Base-by-base conservation (phyloP, 2,797 vertebrate genomes). In the Gymnoscopelus braueri region DNA sequence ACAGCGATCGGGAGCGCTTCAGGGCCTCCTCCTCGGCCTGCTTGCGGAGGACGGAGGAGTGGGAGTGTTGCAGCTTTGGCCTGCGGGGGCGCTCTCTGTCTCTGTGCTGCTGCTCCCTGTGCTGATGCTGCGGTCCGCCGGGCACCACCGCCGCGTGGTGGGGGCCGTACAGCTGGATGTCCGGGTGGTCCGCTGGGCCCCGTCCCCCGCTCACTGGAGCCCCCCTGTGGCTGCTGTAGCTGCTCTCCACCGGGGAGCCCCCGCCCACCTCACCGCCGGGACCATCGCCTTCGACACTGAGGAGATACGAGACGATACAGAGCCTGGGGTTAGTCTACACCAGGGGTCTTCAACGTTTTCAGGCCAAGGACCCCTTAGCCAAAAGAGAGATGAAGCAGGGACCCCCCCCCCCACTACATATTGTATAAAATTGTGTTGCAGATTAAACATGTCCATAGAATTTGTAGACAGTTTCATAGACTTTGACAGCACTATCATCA, bases 231-330 rank as follows among this genome's bases (percentile, higher is more conserved):
- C 80, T 60, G 75, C 83, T 79, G 0, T 80, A 24, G 23, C 82
- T 90, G 79, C 94, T 93, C 53, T 98, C 96, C 91, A 97, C 82
- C 69, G 96, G 95, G 0, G 94, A 88, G 61, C 94, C 95, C 1
- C 35, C 35, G 7, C 94, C 94, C 1, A 94, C 91, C 82, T 97
- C 96, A 1, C 94, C 91, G 81, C 95, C 93, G 14, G 95, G 92
- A 85, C 91, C 95, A 88, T 99, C 97, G 56, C 96, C 96, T 91
- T 99, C 98, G 87, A 99, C 96, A 72, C 98, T 99, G 87, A 58
- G 60, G 39, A 77, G 4, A 72, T 52, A 79, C 69, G 7, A 74
- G 35, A 81, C 44, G 54, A 19, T 29, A 59, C 23, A 24, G 59
- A 23, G 35, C 4, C 2, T 2, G 23, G 65, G 11, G 54, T 83